Base-by-base conservation (phyloP, 2,113 vertebrate genomes). In the Australoheros scitulus region DNA sequence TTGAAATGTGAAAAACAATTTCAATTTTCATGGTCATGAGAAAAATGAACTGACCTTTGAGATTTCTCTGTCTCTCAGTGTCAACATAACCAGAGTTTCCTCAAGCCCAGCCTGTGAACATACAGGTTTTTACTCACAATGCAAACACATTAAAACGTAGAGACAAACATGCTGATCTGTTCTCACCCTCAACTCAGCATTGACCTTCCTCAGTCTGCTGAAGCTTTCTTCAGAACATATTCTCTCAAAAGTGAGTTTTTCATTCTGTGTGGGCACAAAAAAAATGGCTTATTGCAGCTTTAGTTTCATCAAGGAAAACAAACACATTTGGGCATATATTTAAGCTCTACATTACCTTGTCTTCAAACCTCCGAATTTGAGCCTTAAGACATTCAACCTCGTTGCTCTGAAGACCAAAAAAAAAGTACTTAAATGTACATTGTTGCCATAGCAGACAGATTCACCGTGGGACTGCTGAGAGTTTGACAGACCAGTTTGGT, bases 41-140 rank as follows among this genome's bases (percentile, higher is more conserved):
- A 22, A 57, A 17, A 10, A 6, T 11, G 15, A 20, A 87, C 86
- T 34, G 61, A 96, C 96, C 94, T 94, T 94, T 24, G 87, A 81
- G 78, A 94, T 88, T 81, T 95, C 95, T 87, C 84, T 89, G 72
- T 96, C 94, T 89, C 91, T 95, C 70, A 94, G 58, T 15, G 88
- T 91, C 85, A 95, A 36, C 41, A 91, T 50, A 7, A 94, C 43
- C 34, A 91, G 82, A 13, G 83, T 88, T 87, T 95, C 93, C 61
- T 95, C 91, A 29, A 95, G 90, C 58, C 95, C 94, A 11, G 87
- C 92, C 96, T 96, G 93, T 24, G 74, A 86, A 87, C 18, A 75
- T 60, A 47, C 4, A 64, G 18, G 75, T 57, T 83, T 79, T n/a
- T 74, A 61, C 11, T 58, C 9, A 47, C 10, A 29, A 9, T 29